Base-by-base conservation (phyloP, 2,888 invertebrate species). In the Lingula anatina region DNA sequence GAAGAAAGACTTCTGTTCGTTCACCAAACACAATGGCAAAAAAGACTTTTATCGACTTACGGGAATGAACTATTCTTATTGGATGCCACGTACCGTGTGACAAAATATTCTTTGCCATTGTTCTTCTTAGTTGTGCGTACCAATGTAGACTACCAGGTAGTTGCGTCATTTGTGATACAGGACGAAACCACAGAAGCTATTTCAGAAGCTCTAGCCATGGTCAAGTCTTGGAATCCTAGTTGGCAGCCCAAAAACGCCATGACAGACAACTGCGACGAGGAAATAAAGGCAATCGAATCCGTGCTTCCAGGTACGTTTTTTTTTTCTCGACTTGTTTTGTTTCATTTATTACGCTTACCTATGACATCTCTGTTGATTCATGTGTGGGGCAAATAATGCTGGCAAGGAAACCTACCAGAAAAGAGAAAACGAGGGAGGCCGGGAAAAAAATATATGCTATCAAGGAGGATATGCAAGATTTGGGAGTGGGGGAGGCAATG, bases 11-110 rank as follows among this genome's bases (percentile, higher is more conserved):
- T 57, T 20, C 38, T 57, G 9, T 54, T 57, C 31, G 50, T 57
- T 15, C 50, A 51, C 41, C 56, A 56, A 41, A 48, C 46, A 23
- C 25, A 28, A 36, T 38, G 28, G 31, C 58, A 58, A 24, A 46
- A 45, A 45, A 38, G 47, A 15, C 46, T 59, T 7, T 43, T 59
- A 15, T n/a, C 15, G 23, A 21, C 25, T n/a, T 59, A 58, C 51
- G 57, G 59, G 2, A 46, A 57, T 21, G 55, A 55, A 28, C 31
- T 59, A 15, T 46, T 43, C 20, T 43, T 55, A 9, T 35, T 59
- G 24, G 59, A 55, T 48, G 49, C 57, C 5, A 53, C 59, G 20
- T 54, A 53, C 43, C 46, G 49, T 31, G 52, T 51, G n/a, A 44
- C 51, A 24, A 58, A 54, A 26, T 55, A 58, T 41, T 39, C 46